These are phyloP conservation scores for Dipus sagitta DNA, from an alignment of 2,797 vertebrate species.

Conservation along the genomic window DNA sequence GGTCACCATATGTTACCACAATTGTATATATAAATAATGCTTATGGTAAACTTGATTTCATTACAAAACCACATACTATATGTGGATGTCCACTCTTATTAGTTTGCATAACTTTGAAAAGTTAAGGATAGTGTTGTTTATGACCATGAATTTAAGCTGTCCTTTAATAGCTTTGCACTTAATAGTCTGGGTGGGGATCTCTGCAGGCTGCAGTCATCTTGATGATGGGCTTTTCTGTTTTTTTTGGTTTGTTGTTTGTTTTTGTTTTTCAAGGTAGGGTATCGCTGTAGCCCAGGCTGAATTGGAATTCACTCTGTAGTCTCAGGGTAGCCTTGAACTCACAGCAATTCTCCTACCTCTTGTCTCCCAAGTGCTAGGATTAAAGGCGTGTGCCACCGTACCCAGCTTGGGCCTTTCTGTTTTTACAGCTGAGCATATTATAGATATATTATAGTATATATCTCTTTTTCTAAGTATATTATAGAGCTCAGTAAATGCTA, in stretches of 20 bases:
- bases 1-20: not conserved
- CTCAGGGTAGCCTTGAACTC: no score
- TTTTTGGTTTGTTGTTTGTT: not conserved
- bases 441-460: no score
- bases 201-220: not conserved
- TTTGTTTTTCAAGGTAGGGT: no score
- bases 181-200: not conserved
- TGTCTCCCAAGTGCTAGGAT: no score
- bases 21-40: not conserved
- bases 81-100: slow-evolving; percentile 3
- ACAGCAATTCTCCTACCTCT: no score
- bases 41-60: slow-evolving; percentile 52
- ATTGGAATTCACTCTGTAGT: no score
- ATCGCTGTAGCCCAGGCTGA: no score
- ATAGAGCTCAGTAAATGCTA: slow-evolving; percentile 30
- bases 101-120: slow-evolving; percentile 45
- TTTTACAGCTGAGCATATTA: not conserved
- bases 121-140: slow-evolving; percentile 16
- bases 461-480: not conserved
- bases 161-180: slow-evolving; percentile 8
- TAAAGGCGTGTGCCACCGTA: no score
- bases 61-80: slow-evolving; percentile 17
- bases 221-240: not conserved
- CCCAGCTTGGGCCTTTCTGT: not conserved
- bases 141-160: not conserved